Evolutionary conservation across 1,140 invertebrate genomes (phyloP), one percentile per base, ranked within the genome.

Genomic region (Rhopalosiphum padi): DNA sequence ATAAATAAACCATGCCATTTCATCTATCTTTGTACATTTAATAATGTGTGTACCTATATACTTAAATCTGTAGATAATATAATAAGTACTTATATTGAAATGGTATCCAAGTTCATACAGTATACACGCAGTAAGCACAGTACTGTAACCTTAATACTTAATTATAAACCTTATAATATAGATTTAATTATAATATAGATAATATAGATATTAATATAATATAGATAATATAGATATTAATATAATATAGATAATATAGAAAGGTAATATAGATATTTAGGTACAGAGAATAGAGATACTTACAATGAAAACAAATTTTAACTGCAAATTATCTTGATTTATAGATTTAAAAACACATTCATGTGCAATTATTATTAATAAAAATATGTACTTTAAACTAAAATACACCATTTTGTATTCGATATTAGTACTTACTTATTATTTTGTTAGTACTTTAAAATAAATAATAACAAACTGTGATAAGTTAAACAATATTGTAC

Each of bases 261-360:
- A n/a, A n/a, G n/a, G n/a, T 68, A n/a, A 60, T 30, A 60, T 41
- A 30, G 11, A 30, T 30, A 60, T 3, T 25, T 68, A 68, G 60
- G 60, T 68, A n/a, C 6, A 30, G 1, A 68, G 11, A 11, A 46
- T 77, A 77, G 35, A 23, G 0, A 30, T 82, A 91, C 90, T 91
- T 68, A 91, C 90, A 11, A 91, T 91, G 48, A 91, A 91, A 91
- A 91, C 90, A 51, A 91, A 91, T 91, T 91, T 91, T 15, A 91
- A 41, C 68, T 91, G 53, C 30, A 68, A 68, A 68, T 90, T 35
- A 35, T 91, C 48, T 35, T 60, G 18, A 43, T 90, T 82, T 7
- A 30, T 48, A n/a, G 68, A 35, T 18, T 91, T 82, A 48, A 37
- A 82, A 37, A 82, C 8, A 43, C 41, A 91, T 7, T 88, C 30